phyloP scores from a whole-genome alignment of 1,140 invertebrate species.

The Drosophila persimilis region DNA sequence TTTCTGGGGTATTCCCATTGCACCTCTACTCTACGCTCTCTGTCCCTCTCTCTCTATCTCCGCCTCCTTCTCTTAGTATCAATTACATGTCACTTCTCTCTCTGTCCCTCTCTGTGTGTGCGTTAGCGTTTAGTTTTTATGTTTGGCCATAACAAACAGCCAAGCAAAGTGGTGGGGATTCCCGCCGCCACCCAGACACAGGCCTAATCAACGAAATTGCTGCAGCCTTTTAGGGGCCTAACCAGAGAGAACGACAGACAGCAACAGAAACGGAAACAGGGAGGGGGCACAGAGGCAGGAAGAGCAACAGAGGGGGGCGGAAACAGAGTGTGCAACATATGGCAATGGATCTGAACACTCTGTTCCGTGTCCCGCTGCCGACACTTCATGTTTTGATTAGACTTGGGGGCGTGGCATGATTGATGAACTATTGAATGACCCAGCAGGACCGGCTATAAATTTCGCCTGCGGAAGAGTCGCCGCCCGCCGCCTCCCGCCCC shows the following conservation, averaged over 20 bases:
- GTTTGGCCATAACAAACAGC: slow-evolving; percentile 53
- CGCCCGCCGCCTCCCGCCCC: background rate
- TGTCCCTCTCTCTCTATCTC: background rate
- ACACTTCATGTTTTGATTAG: slow-evolving; percentile 45
- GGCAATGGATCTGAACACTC: slow-evolving; percentile 17
- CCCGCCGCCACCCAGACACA: slow-evolving; percentile 42
- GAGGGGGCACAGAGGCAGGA: no score
- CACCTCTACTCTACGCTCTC: background rate
- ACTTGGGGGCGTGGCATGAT: slow-evolving; percentile 39
- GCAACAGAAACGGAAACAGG: slow-evolving; percentile 2
- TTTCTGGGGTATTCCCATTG: slow-evolving; percentile 3
- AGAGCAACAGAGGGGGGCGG: no score
- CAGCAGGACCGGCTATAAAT: slow-evolving; percentile 9
- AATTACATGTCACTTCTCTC: slow-evolving; percentile 45
- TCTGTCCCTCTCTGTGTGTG: background rate
- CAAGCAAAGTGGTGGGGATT: slow-evolving; percentile 7
- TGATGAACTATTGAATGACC: slow-evolving; percentile 45
- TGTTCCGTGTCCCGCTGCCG: slow-evolving; percentile 1
- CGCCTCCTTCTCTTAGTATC: slow-evolving; percentile 24
- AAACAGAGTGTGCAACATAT: slow-evolving; percentile 23
- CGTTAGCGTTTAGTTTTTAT: slow-evolving; percentile 67
- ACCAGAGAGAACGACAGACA: background rate
- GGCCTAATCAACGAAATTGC: slow-evolving; percentile 73
- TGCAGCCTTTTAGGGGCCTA: slow-evolving; percentile 68
- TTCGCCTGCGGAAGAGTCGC: no score